Evolutionary conservation across 1,140 invertebrate species (phyloP), one percentile per base, ranked within the genome.

Genomic region (Orchesella cincta): DNA sequence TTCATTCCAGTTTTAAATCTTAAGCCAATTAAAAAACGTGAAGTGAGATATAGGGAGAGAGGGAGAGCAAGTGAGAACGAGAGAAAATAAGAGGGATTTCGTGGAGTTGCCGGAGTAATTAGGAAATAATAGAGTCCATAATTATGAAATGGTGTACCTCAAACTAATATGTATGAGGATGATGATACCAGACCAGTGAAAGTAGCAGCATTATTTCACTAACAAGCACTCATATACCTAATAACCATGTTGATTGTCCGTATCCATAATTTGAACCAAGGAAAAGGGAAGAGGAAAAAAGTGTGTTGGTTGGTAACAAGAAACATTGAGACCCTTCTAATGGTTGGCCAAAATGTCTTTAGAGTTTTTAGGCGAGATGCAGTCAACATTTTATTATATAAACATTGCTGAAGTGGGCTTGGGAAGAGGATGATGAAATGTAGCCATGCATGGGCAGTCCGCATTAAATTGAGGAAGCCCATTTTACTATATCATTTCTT

Each of bases 91-190:
- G 51, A 54, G 72, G 71, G 73, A 80, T 72, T 64, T 18, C 29
- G 62, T 73, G 67, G 35, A 51, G 62, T 67, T 67, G 62, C 62
- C 62, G n/a, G 62, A 67, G 62, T 67, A 67, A 67, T 67, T 67
- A 67, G 62, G 62, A 67, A 67, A 67, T 67, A 67, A 67, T 67
- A 67, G 62, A 67, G 62, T 67, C 31, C 31, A 29, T 67, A 67
- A 67, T 67, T 67, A 67, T 67, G 62, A 67, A 31, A 67, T 33
- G 62, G 62, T 67, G 62, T 33, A 67, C 62, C 62, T 67, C 62
- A 67, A 33, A 67, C 62, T 67, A 67, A 67, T 67, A 33, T n/a
- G 62, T 67, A 67, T 67, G 29, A 67, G 29, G 62, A 67, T 67
- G 62, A 67, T 67, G 62, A 67, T 23, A 46, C 39, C 39, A 46